Percentiles rank a stretch among this genome's conserved stretches.
Conservation (phyloP, 2,797 vertebrate genomes). For the Propithecus deckenii region DNA sequence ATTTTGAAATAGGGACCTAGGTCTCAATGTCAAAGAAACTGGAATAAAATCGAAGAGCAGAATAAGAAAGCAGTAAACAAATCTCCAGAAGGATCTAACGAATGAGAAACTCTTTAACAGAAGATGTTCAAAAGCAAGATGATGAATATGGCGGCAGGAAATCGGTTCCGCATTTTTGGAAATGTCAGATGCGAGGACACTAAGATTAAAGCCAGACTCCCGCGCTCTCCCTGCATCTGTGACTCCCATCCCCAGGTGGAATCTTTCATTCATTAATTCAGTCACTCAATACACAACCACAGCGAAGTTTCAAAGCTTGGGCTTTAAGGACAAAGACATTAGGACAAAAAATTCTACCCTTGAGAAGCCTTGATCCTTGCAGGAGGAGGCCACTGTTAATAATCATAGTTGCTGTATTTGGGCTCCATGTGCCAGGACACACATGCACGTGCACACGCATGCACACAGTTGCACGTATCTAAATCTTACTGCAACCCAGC, state of each 20-base stretch:
- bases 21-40: not conserved
- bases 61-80: conserved; percentile 4
- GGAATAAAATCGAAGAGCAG: conserved; percentile 19
- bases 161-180: not conserved
- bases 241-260: not conserved
- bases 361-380: not conserved
- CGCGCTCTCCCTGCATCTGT: rapidly evolving
- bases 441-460: rapidly evolving
- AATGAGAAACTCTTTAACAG: conserved; percentile 32
- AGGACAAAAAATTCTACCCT: not conserved
- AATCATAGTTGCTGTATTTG: not conserved
- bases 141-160: not conserved
- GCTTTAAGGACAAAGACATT: not conserved
- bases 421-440: not conserved
- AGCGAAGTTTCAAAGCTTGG: not conserved
- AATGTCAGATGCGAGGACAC: not conserved
- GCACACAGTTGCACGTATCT: not conserved
- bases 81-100: not conserved
- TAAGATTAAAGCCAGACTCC: not conserved
- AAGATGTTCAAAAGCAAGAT: not conserved
- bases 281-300: not conserved
- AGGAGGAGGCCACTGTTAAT: not conserved
- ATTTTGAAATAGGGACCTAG: conserved; percentile 36
- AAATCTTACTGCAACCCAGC: not conserved
- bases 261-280: not conserved